These are phyloP conservation scores for Enteromius treurensis DNA, from an alignment of 2,797 vertebrate species.

Conservation along the genomic window DNA sequence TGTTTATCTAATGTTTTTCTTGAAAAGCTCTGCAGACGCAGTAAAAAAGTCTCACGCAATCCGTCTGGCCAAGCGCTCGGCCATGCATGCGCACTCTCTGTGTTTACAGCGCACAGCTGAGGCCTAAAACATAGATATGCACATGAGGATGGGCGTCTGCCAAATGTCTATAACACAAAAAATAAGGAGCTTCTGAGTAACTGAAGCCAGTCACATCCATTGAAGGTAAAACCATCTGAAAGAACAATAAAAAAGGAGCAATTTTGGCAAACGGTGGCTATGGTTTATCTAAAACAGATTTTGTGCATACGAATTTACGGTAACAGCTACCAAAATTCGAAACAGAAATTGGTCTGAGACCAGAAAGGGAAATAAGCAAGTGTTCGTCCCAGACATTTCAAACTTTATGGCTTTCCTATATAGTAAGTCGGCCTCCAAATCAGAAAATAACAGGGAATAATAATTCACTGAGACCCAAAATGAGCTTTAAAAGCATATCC, in stretches of 20 bases:
- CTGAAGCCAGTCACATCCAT: slow-evolving; percentile 60
- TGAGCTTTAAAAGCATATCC: slow-evolving; percentile 39
- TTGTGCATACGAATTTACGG: slow-evolving; percentile 54
- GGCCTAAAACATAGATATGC: slow-evolving; percentile 50
- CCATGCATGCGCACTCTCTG: slow-evolving; percentile 52
- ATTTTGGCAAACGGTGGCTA: slow-evolving; percentile 62
- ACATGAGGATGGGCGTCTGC: slow-evolving; percentile 53
- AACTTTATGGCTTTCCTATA: slow-evolving; percentile 40
- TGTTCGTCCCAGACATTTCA: slow-evolving; percentile 36
- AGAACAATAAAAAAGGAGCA: slow-evolving; percentile 53
- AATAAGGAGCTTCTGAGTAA: slow-evolving; percentile 57
- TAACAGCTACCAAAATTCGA: slow-evolving; percentile 62
- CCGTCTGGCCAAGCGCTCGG: slow-evolving; percentile 64
- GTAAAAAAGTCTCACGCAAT: slow-evolving; percentile 72
- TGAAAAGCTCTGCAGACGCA: slow-evolving; percentile 70
- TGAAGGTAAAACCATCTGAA: slow-evolving; percentile 63
- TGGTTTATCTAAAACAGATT: slow-evolving; percentile 72
- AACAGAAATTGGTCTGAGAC: slow-evolving; percentile 53
- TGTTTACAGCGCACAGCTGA: slow-evolving; percentile 56
- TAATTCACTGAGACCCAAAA: slow-evolving; percentile 26
- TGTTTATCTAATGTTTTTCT: slow-evolving; percentile 77
- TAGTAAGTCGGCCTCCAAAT: slow-evolving; percentile 53
- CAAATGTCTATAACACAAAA: slow-evolving; percentile 54
- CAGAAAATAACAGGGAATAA: slow-evolving; percentile 31
- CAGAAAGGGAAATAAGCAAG: slow-evolving; percentile 58